Evolutionary conservation across 2,113 vertebrate species (phyloP).

Genomic region (Suricata suricatta): DNA sequence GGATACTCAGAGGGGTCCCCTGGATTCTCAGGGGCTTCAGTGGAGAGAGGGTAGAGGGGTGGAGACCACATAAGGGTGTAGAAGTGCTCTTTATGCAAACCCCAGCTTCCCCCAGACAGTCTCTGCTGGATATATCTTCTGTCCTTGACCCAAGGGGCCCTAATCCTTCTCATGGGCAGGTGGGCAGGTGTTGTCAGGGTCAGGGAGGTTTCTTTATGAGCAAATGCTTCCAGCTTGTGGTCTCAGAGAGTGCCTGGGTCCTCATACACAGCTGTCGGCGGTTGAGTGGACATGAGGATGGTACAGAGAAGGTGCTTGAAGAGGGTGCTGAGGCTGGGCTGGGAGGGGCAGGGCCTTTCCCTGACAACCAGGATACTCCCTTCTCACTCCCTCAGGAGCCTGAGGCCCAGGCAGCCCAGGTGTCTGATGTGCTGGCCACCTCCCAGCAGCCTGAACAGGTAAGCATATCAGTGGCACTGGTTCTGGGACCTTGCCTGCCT

Average conservation of each 20-base stretch:
- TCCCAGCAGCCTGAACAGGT: conserved; percentile 85
- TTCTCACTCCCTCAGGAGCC: conserved; percentile 78
- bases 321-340: background rate
- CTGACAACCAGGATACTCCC: background rate
- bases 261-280: background rate
- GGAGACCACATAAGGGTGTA: background rate
- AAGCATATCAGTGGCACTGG: background rate
- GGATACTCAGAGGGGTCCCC: background rate
- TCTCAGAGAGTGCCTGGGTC: background rate
- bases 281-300: background rate
- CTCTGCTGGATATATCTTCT: conserved; percentile 10
- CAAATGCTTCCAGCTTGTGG: background rate
- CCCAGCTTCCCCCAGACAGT: background rate
- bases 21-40: background rate
- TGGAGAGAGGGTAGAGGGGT: background rate
- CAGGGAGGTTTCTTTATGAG: background rate
- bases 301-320: background rate
- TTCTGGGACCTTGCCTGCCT: background rate
- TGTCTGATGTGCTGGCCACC: conserved; percentile 72
- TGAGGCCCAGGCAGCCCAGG: conserved; percentile 80
- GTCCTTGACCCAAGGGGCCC: background rate
- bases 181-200: background rate
- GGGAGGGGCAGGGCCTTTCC: background rate
- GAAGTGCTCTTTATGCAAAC: background rate
- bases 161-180: background rate